phyloP scores from a whole-genome alignment of 2,113 vertebrate genomes.

The Leptobrachium leishanense region DNA sequence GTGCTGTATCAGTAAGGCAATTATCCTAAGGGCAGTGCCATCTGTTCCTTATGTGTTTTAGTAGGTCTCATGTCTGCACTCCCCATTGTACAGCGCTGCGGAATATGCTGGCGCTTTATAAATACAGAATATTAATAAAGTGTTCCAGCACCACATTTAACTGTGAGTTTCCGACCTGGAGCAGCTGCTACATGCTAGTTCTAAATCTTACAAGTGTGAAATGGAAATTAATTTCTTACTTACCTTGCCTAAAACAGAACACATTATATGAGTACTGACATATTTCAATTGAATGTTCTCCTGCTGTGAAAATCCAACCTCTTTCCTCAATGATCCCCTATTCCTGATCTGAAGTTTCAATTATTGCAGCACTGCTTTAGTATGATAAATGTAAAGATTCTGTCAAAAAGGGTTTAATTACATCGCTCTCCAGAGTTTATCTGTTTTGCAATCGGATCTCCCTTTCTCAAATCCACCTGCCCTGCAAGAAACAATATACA shows the following conservation, averaged over 20 bases:
- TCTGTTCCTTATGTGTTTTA: too few species aligned
- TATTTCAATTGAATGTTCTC: slow-evolving; percentile 23
- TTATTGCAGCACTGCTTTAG: neutral
- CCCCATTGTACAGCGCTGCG: too few species aligned
- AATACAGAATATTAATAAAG: too few species aligned
- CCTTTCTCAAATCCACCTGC: neutral
- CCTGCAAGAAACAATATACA: too few species aligned
- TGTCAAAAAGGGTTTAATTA: neutral
- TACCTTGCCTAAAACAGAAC: slow-evolving; percentile 15
- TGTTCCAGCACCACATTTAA: too few species aligned
- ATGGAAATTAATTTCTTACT: slow-evolving; percentile 21
- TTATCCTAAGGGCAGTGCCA: too few species aligned
- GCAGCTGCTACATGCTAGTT: slow-evolving; percentile 5
- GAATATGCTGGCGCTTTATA: too few species aligned
- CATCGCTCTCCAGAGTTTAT: neutral
- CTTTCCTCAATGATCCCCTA: slow-evolving; percentile 10
- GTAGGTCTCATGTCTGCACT: too few species aligned
- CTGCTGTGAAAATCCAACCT: slow-evolving; percentile 23
- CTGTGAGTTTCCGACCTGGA: neutral
- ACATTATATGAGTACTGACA: slow-evolving; percentile 13
- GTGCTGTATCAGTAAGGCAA: too few species aligned
- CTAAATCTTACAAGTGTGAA: slow-evolving; percentile 3
- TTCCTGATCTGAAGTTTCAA: slow-evolving; percentile 20
- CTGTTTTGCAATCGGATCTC: neutral
- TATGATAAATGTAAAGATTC: neutral